phyloP scores from a whole-genome alignment of 1,140 invertebrate species.

The Drosophila kikkawai region DNA sequence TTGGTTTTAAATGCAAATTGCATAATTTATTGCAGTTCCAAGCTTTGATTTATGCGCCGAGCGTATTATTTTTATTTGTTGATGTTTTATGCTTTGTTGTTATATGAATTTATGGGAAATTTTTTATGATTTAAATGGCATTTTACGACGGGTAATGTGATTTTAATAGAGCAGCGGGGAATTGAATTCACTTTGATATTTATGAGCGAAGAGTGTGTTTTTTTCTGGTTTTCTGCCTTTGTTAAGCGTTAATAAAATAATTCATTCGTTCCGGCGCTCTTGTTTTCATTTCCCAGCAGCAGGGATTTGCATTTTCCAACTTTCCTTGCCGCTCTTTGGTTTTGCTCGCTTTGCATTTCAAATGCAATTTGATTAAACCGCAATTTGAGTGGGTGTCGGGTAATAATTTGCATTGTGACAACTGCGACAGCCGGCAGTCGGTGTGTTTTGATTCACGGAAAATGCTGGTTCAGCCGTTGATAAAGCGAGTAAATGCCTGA shows the following conservation, averaged over 20 bases:
- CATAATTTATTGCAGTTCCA: conserved; percentile 69
- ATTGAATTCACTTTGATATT: conserved; percentile 50
- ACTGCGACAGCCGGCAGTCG: conserved; percentile 33
- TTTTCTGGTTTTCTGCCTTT: conserved; percentile 6
- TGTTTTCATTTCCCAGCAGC: conserved; percentile 28
- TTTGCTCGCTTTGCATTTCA: conserved; percentile 20
- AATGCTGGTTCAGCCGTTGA: background rate
- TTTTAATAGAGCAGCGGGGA: conserved; percentile 58
- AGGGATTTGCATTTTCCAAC: conserved; percentile 34
- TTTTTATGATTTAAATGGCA: conserved; percentile 60
- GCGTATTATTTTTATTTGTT: conserved; percentile 49
- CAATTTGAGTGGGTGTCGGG: conserved; percentile 31
- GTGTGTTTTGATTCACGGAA: conserved; percentile 50
- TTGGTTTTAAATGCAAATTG: conserved; percentile 69
- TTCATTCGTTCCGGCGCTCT: conserved; percentile 30
- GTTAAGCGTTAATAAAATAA: conserved; percentile 52
- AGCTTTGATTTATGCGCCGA: conserved; percentile 63
- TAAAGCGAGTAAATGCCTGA: background rate
- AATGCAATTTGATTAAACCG: conserved; percentile 58
- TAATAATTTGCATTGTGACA: conserved; percentile 50
- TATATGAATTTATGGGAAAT: conserved; percentile 38
- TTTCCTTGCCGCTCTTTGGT: conserved; percentile 5
- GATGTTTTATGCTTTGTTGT: conserved; percentile 49
- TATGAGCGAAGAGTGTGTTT: conserved; percentile 25
- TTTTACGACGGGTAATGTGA: conserved; percentile 56